These are phyloP conservation scores for Hydrolagus affinis DNA, from an alignment of 2,113 vertebrate genomes.

Conservation along the genomic window DNA sequence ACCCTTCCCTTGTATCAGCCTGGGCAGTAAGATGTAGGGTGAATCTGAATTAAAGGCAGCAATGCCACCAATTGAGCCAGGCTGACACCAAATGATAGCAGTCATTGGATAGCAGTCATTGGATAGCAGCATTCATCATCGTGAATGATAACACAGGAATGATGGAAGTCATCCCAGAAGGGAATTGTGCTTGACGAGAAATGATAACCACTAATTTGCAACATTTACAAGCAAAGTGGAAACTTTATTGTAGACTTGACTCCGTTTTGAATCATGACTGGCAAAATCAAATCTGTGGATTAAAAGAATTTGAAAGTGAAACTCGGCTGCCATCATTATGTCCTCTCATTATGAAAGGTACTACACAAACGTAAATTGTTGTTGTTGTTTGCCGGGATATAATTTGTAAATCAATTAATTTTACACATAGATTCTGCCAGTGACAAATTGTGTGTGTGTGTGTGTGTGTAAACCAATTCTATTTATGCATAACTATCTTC, in stretches of 20 bases:
- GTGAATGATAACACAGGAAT: background rate
- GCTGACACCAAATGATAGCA: too few species aligned
- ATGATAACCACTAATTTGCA: conserved; percentile 14
- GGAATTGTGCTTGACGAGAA: background rate
- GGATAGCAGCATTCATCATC: too few species aligned
- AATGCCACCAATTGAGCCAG: too few species aligned
- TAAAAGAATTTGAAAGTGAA: background rate
- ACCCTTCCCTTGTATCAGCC: too few species aligned
- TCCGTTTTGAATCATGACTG: background rate
- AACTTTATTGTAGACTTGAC: conserved; percentile 18
- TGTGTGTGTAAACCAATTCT: background rate
- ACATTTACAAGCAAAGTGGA: conserved; percentile 15
- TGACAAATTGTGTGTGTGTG: background rate
- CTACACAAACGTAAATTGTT: background rate
- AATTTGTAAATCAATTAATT: conserved; percentile 1
- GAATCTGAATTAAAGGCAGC: too few species aligned
- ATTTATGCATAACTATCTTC: conserved; percentile 5
- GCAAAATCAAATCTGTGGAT: conserved; percentile 12
- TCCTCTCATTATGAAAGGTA: too few species aligned
- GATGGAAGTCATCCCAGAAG: conserved; percentile 16
- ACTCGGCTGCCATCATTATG: background rate
- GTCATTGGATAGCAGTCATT: too few species aligned
- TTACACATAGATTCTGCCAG: background rate
- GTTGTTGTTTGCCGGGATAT: background rate
- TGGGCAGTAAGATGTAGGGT: too few species aligned